Evolutionary conservation across 2,113 vertebrate genomes (phyloP).

Genomic region (Anthoscopus minutus): DNA sequence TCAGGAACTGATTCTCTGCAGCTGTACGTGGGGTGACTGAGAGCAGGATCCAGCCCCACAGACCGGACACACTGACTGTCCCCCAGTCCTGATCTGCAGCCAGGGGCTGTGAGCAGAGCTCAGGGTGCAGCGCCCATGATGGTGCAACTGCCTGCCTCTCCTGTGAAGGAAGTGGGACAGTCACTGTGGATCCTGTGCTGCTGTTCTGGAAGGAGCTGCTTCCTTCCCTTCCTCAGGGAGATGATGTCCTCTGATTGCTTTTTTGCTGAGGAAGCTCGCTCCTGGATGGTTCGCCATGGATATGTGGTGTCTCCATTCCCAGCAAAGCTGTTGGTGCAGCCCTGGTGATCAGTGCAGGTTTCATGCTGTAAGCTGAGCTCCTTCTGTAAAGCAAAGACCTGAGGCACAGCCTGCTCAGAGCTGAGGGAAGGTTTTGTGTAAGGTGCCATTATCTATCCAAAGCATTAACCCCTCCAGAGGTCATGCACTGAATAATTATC

Average conservation of each 20-base stretch:
- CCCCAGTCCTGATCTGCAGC: rapidly evolving
- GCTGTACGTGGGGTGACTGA: not conserved
- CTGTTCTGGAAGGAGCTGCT: not conserved
- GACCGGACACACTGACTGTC: not conserved
- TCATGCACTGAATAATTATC: not conserved
- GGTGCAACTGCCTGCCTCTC: not conserved
- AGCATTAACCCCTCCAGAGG: not conserved
- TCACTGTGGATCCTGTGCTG: not conserved
- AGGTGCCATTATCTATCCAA: not conserved
- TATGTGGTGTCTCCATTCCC: not conserved
- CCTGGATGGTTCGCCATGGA: not conserved
- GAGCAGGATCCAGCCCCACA: not conserved
- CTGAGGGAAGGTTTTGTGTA: not conserved
- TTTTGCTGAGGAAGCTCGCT: not conserved
- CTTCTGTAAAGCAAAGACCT: not conserved
- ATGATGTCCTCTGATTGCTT: not conserved
- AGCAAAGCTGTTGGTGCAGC: not conserved
- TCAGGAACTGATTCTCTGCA: not conserved
- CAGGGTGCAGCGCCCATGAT: not conserved
- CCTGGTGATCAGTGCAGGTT: not conserved
- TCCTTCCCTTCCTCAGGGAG: not conserved
- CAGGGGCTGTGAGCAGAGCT: not conserved
- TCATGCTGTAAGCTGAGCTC: not conserved
- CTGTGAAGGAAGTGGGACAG: not conserved
- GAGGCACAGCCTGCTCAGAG: not conserved